phyloP scores from a whole-genome alignment of 2,797 vertebrate genomes.

The Heteromormyrus szaboi region DNA sequence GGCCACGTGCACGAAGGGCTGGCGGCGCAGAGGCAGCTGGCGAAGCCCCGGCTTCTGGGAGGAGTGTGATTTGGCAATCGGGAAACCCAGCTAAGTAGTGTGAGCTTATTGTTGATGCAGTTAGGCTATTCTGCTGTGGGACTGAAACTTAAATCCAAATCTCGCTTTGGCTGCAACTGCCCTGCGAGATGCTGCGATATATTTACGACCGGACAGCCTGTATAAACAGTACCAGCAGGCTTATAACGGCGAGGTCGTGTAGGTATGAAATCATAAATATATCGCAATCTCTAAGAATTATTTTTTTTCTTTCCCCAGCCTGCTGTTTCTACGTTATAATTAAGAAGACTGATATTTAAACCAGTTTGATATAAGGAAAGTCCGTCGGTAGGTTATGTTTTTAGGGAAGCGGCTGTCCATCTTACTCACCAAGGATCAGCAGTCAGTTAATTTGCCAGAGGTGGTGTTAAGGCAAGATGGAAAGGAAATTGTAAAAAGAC shows the following conservation, averaged over 20 bases:
- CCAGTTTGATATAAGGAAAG: background rate
- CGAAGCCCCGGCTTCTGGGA: background rate
- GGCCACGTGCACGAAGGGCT: background rate
- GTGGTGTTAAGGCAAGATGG: background rate
- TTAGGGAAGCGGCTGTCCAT: constrained; percentile 24
- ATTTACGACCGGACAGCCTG: background rate
- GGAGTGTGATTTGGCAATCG: constrained; percentile 4
- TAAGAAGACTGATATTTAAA: background rate
- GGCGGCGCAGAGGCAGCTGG: background rate
- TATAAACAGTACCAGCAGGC: background rate
- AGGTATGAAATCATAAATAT: background rate
- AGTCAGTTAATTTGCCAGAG: constrained; percentile 10
- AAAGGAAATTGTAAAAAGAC: background rate
- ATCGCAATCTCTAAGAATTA: background rate
- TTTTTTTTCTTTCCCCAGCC: background rate
- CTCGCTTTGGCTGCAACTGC: background rate
- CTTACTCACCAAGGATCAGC: background rate
- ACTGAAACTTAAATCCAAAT: background rate
- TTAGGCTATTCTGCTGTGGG: background rate
- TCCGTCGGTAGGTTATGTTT: background rate
- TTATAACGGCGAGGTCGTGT: background rate
- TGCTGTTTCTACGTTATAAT: background rate
- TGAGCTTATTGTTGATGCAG: background rate
- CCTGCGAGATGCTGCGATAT: background rate
- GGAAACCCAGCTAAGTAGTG: background rate